A percentile compares a stretch with the other conserved stretches of the same genome.
Conservation (phyloP, 1,140 invertebrate genomes). For the Colletes latitarsis region DNA sequence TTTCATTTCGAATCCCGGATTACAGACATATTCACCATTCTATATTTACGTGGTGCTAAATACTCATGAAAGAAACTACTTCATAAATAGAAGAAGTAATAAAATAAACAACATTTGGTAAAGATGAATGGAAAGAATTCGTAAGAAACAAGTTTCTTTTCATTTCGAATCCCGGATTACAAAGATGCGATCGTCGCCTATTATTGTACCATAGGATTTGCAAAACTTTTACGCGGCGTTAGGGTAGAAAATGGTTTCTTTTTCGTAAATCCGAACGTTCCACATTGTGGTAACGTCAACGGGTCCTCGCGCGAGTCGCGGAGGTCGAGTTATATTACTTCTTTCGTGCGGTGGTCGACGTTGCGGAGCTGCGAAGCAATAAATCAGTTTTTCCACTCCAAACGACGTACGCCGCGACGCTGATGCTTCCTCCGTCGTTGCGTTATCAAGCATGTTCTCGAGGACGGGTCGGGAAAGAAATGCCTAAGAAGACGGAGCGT, state of each 20-base stretch:
- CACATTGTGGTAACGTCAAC: slow-evolving; percentile 33
- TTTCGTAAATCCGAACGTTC: slow-evolving; percentile 26
- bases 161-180: not conserved
- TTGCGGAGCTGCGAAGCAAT: slow-evolving; percentile 54
- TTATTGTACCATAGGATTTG: not conserved
- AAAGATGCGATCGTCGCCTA: slow-evolving; percentile 5
- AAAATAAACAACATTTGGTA: too few relatives aligned
- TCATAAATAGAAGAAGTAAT: too few relatives aligned
- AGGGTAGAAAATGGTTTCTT: too few relatives aligned
- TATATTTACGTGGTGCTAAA: too few relatives aligned
- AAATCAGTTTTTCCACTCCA: slow-evolving; percentile 66
- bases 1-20: too few relatives aligned
- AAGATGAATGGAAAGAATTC: too few relatives aligned
- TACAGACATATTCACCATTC: too few relatives aligned
- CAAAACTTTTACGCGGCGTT: not conserved
- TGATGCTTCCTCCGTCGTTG: slow-evolving; percentile 57
- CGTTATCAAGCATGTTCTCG: slow-evolving; percentile 55
- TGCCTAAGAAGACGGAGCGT: not conserved
- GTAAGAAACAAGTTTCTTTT: too few relatives aligned
- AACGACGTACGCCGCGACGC: slow-evolving; percentile 52
- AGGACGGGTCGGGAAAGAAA: slow-evolving; percentile 34
- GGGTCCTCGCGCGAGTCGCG: slow-evolving; percentile 11
- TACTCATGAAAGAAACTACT: too few relatives aligned
- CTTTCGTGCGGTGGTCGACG: slow-evolving; percentile 44
- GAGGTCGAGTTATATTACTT: slow-evolving; percentile 46